Percentiles rank a stretch among this genome's conserved stretches.
phyloP scores from a whole-genome alignment of 2,888 invertebrate species.

The Melieria crassipennis region DNA sequence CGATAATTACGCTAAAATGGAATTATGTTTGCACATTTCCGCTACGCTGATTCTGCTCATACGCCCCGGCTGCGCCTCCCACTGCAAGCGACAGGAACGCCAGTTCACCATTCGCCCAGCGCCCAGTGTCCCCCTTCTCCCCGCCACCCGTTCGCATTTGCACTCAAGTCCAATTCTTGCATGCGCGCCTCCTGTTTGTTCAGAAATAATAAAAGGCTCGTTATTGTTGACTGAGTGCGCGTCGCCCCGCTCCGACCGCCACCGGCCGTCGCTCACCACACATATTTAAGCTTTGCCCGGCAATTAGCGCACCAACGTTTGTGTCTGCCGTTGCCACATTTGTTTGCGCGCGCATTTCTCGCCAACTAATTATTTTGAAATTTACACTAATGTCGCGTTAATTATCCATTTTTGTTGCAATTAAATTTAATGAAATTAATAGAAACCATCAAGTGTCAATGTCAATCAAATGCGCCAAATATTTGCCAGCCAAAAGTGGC shows the following conservation, averaged over 20 bases:
- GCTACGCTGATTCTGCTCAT: neutral
- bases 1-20: conserved; percentile 2
- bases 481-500: too few species aligned
- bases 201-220: conserved; percentile 8
- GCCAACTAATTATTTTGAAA: conserved; percentile 21
- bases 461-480: neutral
- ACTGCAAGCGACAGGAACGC: too few species aligned
- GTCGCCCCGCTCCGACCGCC: neutral
- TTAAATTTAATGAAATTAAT: conserved; percentile 1
- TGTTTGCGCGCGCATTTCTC: conserved; percentile 17
- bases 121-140: neutral
- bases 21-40: conserved; percentile 19
- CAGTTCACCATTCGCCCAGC: too few species aligned
- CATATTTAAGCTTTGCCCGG: neutral
- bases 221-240: neutral
- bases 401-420: conserved; percentile 13
- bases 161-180: neutral
- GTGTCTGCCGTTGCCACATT: conserved; percentile 11
- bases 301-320: neutral
- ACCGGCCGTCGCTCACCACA: neutral
- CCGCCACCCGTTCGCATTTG: neutral
- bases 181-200: neutral
- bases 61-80: too few species aligned
- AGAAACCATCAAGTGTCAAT: neutral
- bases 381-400: conserved; percentile 17